These are phyloP conservation scores for Rhinopomastus cyanomelas DNA, from an alignment of 2,113 vertebrate species.

Conservation along the genomic window DNA sequence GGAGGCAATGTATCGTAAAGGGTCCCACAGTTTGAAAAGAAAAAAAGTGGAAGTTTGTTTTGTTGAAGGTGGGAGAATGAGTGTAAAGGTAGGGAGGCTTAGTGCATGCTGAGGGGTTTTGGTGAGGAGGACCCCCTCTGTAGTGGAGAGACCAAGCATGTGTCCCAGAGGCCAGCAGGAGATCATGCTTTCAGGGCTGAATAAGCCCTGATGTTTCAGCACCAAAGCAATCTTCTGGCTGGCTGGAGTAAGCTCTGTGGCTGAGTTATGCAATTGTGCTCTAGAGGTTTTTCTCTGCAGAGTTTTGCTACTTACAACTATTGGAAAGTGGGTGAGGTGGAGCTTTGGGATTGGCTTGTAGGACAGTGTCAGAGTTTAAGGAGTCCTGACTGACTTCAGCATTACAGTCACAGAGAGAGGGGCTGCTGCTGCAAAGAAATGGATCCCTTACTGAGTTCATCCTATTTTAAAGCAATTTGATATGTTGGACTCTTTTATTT, in stretches of 20 bases:
- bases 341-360: neutral
- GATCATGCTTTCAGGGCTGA: neutral
- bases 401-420: neutral
- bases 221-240: neutral
- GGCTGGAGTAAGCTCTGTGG: slow-evolving; percentile 43
- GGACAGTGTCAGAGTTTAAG: neutral
- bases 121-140: neutral
- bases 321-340: slow-evolving; percentile 26
- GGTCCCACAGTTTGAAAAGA: neutral
- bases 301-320: slow-evolving; percentile 1
- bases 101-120: neutral
- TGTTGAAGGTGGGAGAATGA: accelerated
- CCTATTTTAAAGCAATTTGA: slow-evolving; percentile 45
- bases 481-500: neutral
- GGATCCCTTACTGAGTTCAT: slow-evolving; percentile 2
- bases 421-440: neutral
- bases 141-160: accelerated
- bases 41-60: neutral
- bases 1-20: neutral
- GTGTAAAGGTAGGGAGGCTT: neutral
- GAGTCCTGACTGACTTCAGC: neutral
- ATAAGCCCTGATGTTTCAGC: neutral
- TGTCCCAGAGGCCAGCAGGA: neutral
- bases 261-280: slow-evolving; percentile 46
- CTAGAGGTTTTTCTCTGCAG: slow-evolving; percentile 16